Evolutionary conservation across 2,113 vertebrate genomes (phyloP).

Genomic region (Bettongia penicillata): DNA sequence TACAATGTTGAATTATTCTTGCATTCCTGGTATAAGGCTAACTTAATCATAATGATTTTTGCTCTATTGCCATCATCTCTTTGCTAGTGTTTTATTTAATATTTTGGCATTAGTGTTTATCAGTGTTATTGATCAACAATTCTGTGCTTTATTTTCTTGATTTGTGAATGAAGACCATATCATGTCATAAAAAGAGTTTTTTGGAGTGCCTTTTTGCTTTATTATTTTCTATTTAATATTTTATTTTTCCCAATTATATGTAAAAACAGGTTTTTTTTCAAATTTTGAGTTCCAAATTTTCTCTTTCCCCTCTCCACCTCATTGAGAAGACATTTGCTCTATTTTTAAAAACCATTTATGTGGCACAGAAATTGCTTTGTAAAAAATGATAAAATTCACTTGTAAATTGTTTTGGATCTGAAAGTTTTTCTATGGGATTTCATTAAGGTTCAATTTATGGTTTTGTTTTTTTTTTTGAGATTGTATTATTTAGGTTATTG

Average conservation of each 20-base stretch:
- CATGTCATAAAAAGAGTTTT: background rate
- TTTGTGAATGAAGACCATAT: background rate
- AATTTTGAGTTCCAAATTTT: too few species aligned
- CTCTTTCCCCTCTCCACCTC: too few species aligned
- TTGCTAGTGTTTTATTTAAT: background rate
- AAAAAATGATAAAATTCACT: background rate
- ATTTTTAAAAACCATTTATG: background rate
- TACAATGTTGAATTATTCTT: background rate
- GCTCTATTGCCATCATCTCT: background rate
- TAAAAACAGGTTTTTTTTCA: too few species aligned
- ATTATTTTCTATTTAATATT: too few species aligned
- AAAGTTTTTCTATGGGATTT: too few species aligned
- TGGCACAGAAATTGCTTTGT: background rate
- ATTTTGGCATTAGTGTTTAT: background rate
- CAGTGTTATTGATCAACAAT: background rate
- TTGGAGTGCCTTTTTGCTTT: background rate
- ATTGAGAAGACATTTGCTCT: background rate
- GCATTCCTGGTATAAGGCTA: background rate
- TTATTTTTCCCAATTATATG: too few species aligned
- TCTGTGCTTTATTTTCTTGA: background rate
- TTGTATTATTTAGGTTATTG: background rate
- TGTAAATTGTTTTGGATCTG: too few species aligned
- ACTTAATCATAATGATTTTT: background rate
- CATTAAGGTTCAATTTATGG: background rate
- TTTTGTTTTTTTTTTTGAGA: background rate